Evolutionary conservation across 2,797 vertebrate genomes (phyloP), one percentile per base, ranked within the genome.

Genomic region (Ptychobarbus kaznakovi): DNA sequence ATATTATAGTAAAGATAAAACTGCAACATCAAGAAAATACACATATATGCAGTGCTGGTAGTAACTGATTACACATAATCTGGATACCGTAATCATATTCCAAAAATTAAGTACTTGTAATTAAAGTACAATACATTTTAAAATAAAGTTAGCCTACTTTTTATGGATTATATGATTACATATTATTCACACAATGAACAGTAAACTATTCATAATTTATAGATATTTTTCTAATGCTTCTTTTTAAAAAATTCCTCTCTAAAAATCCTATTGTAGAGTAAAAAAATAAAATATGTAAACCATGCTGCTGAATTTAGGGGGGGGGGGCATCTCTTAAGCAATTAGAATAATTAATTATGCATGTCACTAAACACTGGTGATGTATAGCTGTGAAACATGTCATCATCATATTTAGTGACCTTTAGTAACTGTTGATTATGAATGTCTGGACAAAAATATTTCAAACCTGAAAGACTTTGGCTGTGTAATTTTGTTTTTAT

Each of bases 1-100:
- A 32, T 70, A 70, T 46, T 58, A 58, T 42, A 22, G n/a, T 35
- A 70, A 69, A 68, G 25, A 40, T 4, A 82, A 58, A 82, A 42
- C 63, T 35, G 51, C 18, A 22, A 3, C 7, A 16, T 51, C 9
- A 68, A 56, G 5, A 63, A 15, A 82, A 73, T 46, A 73, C 25
- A 61, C 10, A 81, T 2, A 40, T 2, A 15, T 15, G 25, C 61
- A 63, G 25, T 63, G n/a, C 58, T 61, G 58, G 58, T 25, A 6
- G 12, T 63, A 63, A 63, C 25, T 28, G n/a, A n/a, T 25, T 28
- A 15, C 51, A 56, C 2, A 1, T 20, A 53, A 53, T 53, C 18
- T 53, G 51, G 18, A 53, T 53, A 20, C 1, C 18, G 8, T 8
- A 9, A 22, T 63, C 61, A 63, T 12, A 28, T 28, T 63, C 25